Evolutionary conservation across 2,113 vertebrate genomes (phyloP).

Genomic region (Bambusicola thoracicus): DNA sequence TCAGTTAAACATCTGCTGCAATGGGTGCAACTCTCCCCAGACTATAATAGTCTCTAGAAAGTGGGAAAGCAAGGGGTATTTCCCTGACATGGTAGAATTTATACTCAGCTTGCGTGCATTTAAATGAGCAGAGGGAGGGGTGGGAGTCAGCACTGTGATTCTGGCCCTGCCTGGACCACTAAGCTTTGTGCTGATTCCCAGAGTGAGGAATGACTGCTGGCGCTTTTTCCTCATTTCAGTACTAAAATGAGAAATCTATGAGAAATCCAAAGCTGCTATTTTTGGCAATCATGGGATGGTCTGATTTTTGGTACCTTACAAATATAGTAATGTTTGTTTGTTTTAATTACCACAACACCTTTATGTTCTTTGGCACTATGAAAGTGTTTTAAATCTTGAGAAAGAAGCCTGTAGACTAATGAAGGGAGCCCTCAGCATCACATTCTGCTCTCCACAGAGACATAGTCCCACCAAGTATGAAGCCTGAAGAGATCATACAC

Average conservation of each 20-base stretch:
- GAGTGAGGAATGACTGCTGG: constrained; percentile 43
- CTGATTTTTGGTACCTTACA: constrained; percentile 35
- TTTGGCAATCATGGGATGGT: constrained; percentile 6
- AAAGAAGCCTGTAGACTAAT: neutral
- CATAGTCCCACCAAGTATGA: neutral
- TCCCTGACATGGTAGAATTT: constrained; percentile 9
- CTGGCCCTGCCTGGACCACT: constrained; percentile 28
- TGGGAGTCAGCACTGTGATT: constrained; percentile 7
- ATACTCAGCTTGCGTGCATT: neutral
- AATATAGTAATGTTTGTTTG: neutral
- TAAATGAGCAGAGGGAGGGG: neutral
- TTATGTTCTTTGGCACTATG: neutral
- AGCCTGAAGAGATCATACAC: neutral
- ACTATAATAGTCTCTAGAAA: neutral
- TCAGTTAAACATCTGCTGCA: neutral
- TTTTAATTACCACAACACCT: constrained; percentile 5
- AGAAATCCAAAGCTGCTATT: constrained; percentile 57
- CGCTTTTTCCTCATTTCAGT: neutral
- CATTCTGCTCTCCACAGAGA: neutral
- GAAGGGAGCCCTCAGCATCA: neutral
- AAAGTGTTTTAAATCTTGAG: neutral
- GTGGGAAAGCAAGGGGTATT: neutral
- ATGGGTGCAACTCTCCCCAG: neutral
- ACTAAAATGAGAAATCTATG: constrained; percentile 12
- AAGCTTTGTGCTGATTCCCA: constrained; percentile 27